Conservation (phyloP, 2,113 vertebrate genomes). For the Cricetomys ansorgei region DNA sequence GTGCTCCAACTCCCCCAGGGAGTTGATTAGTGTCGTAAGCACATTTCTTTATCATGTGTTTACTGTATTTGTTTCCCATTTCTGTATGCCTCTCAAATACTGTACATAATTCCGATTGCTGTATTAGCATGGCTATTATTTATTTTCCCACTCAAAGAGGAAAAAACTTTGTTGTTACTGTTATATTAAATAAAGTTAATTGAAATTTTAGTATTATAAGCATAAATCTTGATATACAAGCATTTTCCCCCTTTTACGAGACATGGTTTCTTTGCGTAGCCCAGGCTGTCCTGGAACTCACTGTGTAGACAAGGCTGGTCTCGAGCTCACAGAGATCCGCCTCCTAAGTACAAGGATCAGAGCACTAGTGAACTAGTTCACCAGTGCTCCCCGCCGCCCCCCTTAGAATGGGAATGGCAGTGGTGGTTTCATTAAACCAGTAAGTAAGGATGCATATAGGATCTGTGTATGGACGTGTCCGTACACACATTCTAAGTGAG, state of each 20-base stretch:
- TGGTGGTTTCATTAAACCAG: too few species aligned
- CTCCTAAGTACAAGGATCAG: too few species aligned
- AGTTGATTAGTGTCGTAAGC: not conserved
- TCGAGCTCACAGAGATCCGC: too few species aligned
- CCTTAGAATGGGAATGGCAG: not conserved
- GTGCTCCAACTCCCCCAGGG: not conserved
- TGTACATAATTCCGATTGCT: not conserved
- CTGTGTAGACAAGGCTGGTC: too few species aligned
- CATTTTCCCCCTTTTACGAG: too few species aligned
- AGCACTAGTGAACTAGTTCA: too few species aligned
- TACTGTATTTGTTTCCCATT: not conserved
- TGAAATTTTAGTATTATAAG: conserved; percentile 45
- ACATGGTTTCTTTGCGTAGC: too few species aligned
- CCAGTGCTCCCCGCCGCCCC: too few species aligned
- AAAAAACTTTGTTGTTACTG: not conserved
- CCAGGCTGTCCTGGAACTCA: too few species aligned
- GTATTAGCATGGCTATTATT: not conserved
- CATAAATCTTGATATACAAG: not conserved
- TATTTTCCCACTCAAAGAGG: conserved; percentile 13
- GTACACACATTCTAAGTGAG: too few species aligned
- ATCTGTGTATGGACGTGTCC: too few species aligned
- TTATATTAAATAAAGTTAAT: conserved; percentile 13
- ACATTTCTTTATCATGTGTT: not conserved
- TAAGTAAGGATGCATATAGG: too few species aligned
- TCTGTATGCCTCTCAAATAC: not conserved